Conservation (phyloP, 2,113 vertebrate genomes). For the Ibidorhyncha struthersii region DNA sequence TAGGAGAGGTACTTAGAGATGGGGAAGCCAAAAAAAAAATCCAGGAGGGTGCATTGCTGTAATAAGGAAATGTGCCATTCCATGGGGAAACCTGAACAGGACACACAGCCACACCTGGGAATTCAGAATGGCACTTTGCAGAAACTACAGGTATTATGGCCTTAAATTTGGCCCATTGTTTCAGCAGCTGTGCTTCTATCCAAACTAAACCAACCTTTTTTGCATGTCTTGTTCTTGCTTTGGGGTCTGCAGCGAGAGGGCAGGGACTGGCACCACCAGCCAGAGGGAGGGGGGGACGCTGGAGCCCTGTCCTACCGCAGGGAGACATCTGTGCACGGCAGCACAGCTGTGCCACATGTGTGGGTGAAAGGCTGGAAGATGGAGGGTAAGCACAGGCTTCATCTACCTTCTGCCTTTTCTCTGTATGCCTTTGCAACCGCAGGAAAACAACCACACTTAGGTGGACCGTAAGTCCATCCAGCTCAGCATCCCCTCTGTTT, state of each 20-base stretch:
- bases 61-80: not conserved
- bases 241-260: not conserved
- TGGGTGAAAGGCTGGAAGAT: not conserved
- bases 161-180: not conserved
- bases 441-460: not conserved
- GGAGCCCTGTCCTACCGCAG: not conserved
- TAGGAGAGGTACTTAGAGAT: not conserved
- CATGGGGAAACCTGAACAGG: not conserved
- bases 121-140: not conserved
- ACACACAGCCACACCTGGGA: not conserved
- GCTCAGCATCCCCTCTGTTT: not conserved
- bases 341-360: not conserved
- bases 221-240: not conserved
- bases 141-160: not conserved
- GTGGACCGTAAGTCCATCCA: rapidly evolving
- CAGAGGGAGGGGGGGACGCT: not conserved
- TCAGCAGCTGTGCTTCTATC: not conserved
- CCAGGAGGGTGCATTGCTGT: not conserved
- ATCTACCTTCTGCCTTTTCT: not conserved
- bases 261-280: not conserved
- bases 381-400: not conserved
- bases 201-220: not conserved
- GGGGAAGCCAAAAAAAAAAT: not conserved
- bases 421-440: not conserved
- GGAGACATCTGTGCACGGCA: rapidly evolving